Evolutionary conservation across 1,140 invertebrate species (phyloP), one percentile per base, ranked within the genome.

Genomic region (Lerema accius): DNA sequence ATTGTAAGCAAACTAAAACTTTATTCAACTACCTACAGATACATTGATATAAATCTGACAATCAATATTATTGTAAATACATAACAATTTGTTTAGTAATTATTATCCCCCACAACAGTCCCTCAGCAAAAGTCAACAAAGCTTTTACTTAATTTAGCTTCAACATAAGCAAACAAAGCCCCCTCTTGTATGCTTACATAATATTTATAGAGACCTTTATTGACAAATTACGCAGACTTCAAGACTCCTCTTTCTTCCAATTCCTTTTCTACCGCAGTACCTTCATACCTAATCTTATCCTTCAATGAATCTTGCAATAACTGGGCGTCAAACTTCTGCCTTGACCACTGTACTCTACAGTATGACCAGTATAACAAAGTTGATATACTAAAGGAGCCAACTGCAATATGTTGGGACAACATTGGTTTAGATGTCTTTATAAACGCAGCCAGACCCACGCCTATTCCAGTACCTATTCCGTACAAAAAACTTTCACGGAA

Each of bases 401-500:
- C 73, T 4, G 89, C 92, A 56, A 92, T 80, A 77, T 93, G 92
- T 42, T 89, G 89, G 0, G 94, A 90, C 15, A 91, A 67, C 51
- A 84, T 69, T 14, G 90, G 73, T 77, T 90, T 91, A 69, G 93
- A 94, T 3, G 94, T 94, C 63, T 94, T 92, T 73, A 94, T 83
- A 79, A 95, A 95, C 56, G 91, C 80, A 2, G 76, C 78, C 39
- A 95, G 63, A 7, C 94, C 94, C 43, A 83, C 71, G n/a, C 84
- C 92, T 49, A 94, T 50, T 49, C 94, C 94, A 62, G 92, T 83
- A 32, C 79, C 78, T 23, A 94, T 92, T 4, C 94, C 94, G 82
- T 93, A 92, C 0, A 94, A 51, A 67, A 93, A 93, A 72, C 93
- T 94, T 48, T 92, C 92, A 46, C 93, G 89, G 77, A 94, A 94